phyloP scores from a whole-genome alignment of 2,797 vertebrate species.

The Phoebastria nigripes region DNA sequence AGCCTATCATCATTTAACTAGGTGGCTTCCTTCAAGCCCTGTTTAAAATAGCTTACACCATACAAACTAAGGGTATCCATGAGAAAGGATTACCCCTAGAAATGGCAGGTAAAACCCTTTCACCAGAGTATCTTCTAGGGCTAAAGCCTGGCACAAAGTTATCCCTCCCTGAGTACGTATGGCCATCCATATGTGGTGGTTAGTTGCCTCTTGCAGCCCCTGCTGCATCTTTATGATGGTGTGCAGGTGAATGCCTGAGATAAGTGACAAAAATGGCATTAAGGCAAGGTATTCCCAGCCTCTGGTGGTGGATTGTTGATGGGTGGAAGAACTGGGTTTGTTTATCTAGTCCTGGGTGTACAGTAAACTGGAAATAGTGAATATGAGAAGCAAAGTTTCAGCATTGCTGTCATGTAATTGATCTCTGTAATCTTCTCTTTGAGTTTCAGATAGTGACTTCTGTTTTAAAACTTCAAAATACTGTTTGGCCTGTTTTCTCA shows the following conservation, averaged over 20 bases:
- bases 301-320: neutral
- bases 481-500: neutral
- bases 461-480: neutral
- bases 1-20: neutral
- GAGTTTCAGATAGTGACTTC: neutral
- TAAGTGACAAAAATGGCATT: neutral
- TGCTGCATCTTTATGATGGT: neutral
- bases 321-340: neutral
- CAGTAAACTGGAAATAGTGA: neutral
- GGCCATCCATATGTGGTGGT: rapidly evolving
- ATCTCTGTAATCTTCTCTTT: neutral
- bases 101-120: neutral
- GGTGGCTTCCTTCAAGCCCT: neutral
- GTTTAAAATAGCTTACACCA: neutral
- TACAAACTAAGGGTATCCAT: neutral
- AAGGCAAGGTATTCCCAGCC: neutral
- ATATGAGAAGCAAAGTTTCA: neutral
- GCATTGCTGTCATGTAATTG: neutral
- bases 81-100: neutral
- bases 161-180: rapidly evolving
- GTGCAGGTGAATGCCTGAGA: neutral
- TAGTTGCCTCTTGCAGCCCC: neutral
- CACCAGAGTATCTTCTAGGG: neutral
- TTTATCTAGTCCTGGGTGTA: neutral
- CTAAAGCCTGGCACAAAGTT: neutral